Evolutionary conservation across 2,797 vertebrate species (phyloP).

Genomic region (Hyperoplus immaculatus): DNA sequence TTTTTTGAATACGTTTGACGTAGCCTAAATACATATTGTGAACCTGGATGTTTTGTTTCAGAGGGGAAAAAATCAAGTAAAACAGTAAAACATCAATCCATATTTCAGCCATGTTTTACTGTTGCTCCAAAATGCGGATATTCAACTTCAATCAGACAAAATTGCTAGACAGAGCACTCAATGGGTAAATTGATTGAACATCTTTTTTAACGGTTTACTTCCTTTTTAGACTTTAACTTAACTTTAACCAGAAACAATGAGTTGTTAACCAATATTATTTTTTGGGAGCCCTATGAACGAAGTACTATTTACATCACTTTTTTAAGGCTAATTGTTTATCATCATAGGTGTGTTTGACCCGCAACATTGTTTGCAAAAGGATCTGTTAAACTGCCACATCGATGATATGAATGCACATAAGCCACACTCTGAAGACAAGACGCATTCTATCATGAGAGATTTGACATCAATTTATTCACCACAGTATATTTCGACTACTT

Average conservation of each 20-base stretch:
- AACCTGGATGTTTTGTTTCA: neutral
- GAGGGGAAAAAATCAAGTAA: neutral
- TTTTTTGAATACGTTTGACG: neutral
- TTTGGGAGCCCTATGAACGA: neutral
- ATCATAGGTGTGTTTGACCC: neutral
- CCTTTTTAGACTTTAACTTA: neutral
- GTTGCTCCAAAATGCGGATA: neutral
- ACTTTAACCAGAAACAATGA: neutral
- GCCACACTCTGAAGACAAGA: neutral
- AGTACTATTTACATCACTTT: neutral
- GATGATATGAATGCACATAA: too few relatives aligned
- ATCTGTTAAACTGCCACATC: neutral
- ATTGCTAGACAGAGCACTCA: neutral
- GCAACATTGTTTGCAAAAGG: neutral
- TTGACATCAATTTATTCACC: neutral
- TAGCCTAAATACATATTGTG: neutral
- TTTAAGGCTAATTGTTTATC: too few relatives aligned
- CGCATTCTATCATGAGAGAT: neutral
- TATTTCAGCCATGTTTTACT: neutral
- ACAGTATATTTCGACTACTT: neutral
- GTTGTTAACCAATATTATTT: neutral
- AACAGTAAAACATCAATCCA: too few relatives aligned
- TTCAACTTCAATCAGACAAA: neutral
- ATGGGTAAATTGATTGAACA: neutral
- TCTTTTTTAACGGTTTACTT: neutral